Evolutionary conservation across 2,113 vertebrate genomes (phyloP), one percentile per base, ranked within the genome.

Genomic region (Terrapene triunguis): DNA sequence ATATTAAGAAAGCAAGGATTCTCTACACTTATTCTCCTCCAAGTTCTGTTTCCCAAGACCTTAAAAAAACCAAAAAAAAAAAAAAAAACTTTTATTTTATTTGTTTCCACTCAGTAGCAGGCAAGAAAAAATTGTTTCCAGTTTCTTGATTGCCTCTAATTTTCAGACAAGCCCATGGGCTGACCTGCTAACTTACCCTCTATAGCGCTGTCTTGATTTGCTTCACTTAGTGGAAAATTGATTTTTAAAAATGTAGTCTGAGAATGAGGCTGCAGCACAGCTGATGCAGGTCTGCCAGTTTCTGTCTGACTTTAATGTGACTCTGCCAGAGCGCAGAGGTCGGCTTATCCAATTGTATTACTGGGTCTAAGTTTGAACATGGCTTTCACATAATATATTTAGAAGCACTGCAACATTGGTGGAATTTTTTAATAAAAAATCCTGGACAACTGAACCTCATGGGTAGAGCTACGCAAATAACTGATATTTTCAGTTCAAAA

Each of bases 1-100:
- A 29, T 6, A 91, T 17, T 48, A 80, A 0, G 32, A 3, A 16
- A 54, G n/a, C 0, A 1, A 17, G 42, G 7, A 32, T 3, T 1
- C 1, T 48, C 27, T 24, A 5, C 3, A 35, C 21, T 57, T 19
- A 57, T 84, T 44, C 32, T 35, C 38, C 2, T 2, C 14, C 3
- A 2, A 24, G 11, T 5, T 69, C 29, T 76, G 9, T 50, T 87
- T 83, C 53, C 32, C 5, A 0, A 35, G 5, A 4, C 55, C 51
- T 85, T 4, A 42, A 42, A 42, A 42, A 42, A 42, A 42, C n/a
- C n/a, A 42, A 42, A 42, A 42, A 42, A 42, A 42, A 42, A 42
- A 13, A 57, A 3, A 12, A 55, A 74, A 44, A 6, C 5, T 42
- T 79, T 69, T 87, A 35, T 2, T 5, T n/a, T 48, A 14, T 19